Conservation (phyloP, 2,113 vertebrate species). For the Blennius ocellaris region DNA sequence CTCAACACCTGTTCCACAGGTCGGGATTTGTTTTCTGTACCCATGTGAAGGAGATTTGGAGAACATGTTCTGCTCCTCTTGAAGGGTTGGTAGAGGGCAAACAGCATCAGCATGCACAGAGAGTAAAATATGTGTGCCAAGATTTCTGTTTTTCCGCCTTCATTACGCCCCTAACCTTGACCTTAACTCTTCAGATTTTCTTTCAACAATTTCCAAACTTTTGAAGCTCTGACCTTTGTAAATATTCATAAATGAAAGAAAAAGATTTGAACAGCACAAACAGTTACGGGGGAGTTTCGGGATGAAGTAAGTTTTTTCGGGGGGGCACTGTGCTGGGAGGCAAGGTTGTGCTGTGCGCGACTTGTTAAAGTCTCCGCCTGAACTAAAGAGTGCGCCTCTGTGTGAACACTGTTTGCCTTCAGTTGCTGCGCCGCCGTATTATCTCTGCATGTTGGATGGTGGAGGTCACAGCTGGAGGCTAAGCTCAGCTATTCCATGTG, state of each 20-base stretch:
- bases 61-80: slow-evolving; percentile 8
- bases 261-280: slow-evolving; percentile 35
- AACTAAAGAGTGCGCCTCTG: slow-evolving; percentile 22
- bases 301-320: slow-evolving; percentile 16
- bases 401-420: slow-evolving; percentile 46
- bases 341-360: slow-evolving; percentile 33
- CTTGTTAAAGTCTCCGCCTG: slow-evolving; percentile 45
- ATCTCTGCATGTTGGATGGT: slow-evolving; percentile 67
- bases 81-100: slow-evolving; percentile 44
- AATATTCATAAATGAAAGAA: slow-evolving; percentile 69
- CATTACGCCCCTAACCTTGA: slow-evolving; percentile 50
- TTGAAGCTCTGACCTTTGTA: slow-evolving; percentile 67
- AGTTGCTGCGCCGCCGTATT: slow-evolving; percentile 54
- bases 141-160: slow-evolving; percentile 15
- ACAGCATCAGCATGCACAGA: slow-evolving; percentile 52
- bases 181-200: slow-evolving; percentile 50
- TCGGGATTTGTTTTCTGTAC: slow-evolving; percentile 15
- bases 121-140: slow-evolving; percentile 25
- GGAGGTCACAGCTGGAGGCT: slow-evolving; percentile 78
- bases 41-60: slow-evolving; percentile 6
- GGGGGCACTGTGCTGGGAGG: slow-evolving; percentile 41
- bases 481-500: slow-evolving; percentile 67
- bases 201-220: slow-evolving; percentile 61
- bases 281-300: slow-evolving; percentile 18
- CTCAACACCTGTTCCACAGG: slow-evolving; percentile 30